Percentiles rank a stretch among this genome's conserved stretches.
These are phyloP conservation scores for Progne subis DNA, from an alignment of 2,113 vertebrate species.

Conservation along the genomic window DNA sequence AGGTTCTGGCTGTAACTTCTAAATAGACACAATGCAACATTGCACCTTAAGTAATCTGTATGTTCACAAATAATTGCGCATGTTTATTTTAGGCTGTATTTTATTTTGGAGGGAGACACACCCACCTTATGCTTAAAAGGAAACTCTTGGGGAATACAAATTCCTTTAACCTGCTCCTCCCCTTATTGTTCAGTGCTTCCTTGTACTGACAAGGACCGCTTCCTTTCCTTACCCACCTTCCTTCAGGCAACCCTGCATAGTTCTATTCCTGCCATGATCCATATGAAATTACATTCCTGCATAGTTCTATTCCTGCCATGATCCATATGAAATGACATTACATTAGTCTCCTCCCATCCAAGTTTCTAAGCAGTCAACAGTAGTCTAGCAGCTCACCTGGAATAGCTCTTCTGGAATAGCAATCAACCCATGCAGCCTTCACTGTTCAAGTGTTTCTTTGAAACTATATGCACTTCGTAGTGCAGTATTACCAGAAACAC, in stretches of 20 bases:
- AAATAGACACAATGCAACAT: not conserved
- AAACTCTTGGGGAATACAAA: conserved; percentile 63
- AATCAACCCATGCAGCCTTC: not conserved
- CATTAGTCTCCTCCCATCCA: not conserved
- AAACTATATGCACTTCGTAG: not conserved
- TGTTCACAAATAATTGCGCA: conserved; percentile 15
- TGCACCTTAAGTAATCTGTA: conserved; percentile 11
- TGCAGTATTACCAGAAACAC: not conserved
- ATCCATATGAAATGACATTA: not conserved
- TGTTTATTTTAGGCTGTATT: conserved; percentile 64
- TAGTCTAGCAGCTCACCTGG: not conserved
- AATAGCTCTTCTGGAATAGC: not conserved
- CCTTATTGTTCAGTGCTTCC: conserved; percentile 70
- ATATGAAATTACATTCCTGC: not conserved
- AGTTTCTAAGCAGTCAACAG: not conserved
- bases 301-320: not conserved
- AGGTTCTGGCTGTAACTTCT: not conserved
- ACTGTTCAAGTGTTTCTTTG: not conserved
- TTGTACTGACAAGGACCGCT: conserved; percentile 55
- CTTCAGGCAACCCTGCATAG: conserved; percentile 9
- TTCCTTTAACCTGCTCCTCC: conserved; percentile 64
- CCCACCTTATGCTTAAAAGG: conserved; percentile 55
- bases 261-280: not conserved
- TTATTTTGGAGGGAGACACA: conserved; percentile 42
- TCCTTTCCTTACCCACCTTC: conserved; percentile 62